These are phyloP conservation scores for Hirtodrosophila trivittata DNA, from an alignment of 2,888 invertebrate genomes.

Conservation along the genomic window DNA sequence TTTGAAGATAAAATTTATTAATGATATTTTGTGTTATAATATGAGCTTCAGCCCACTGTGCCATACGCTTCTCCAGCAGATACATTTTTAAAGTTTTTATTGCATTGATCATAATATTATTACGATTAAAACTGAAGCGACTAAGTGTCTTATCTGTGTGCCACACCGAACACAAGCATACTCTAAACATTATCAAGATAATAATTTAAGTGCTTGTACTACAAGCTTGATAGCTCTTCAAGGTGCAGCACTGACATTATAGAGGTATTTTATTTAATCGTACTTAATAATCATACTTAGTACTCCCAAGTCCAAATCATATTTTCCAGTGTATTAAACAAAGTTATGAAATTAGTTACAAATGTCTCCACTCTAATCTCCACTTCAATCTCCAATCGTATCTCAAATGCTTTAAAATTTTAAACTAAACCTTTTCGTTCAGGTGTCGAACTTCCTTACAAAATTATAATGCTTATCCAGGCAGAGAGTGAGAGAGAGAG, in stretches of 20 bases:
- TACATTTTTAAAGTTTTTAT: slow-evolving; percentile 44
- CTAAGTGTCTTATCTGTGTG: slow-evolving; percentile 5
- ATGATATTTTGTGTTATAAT: too few species aligned
- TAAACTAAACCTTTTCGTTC: too few species aligned
- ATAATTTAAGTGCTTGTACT: not conserved
- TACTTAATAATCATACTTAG: too few species aligned
- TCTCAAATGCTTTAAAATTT: too few species aligned
- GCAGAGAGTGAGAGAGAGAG: not conserved
- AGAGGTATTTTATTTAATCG: too few species aligned
- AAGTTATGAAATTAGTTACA: too few species aligned
- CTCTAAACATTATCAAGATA: slow-evolving; percentile 21
- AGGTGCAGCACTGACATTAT: not conserved
- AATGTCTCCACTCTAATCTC: too few species aligned
- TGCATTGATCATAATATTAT: slow-evolving; percentile 6
- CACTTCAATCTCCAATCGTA: too few species aligned
- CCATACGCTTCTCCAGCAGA: slow-evolving; percentile 48
- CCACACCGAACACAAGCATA: slow-evolving; percentile 30
- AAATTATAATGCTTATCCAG: slow-evolving; percentile 5
- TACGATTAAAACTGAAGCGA: slow-evolving; percentile 5
- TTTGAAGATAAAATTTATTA: too few species aligned
- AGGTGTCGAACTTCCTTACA: too few species aligned
- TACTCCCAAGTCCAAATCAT: not conserved
- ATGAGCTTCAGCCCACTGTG: slow-evolving; percentile 32
- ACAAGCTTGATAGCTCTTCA: not conserved
- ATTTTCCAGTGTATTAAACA: too few species aligned